Evolutionary conservation across 2,113 vertebrate species (phyloP).

Genomic region (Otus sunia): DNA sequence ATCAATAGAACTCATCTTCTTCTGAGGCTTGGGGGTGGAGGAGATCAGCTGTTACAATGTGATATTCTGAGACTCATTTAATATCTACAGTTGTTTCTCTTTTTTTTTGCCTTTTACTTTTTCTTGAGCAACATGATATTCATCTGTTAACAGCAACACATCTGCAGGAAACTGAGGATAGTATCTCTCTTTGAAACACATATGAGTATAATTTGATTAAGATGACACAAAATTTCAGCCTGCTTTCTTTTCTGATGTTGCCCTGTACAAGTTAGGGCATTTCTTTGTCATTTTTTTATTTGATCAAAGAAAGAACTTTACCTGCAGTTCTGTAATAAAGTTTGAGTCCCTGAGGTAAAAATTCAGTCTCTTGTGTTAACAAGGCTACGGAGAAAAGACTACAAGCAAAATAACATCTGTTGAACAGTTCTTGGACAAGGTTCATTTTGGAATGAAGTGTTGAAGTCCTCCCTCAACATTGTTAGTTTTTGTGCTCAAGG

Average conservation of each 20-base stretch:
- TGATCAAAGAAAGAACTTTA: constrained; percentile 26
- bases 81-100: not conserved
- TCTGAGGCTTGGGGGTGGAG: not conserved
- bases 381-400: constrained; percentile 30
- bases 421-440: not conserved
- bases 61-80: not conserved
- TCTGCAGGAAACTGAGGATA: not conserved
- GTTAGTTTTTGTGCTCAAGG: not conserved
- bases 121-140: not conserved
- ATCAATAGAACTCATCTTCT: not conserved
- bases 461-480: not conserved
- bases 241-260: not conserved
- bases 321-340: not conserved
- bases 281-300: not conserved
- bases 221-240: not conserved
- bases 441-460: not conserved
- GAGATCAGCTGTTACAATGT: not conserved
- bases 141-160: not conserved
- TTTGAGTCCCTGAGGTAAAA: constrained; percentile 21
- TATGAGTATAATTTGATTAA: not conserved
- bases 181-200: not conserved
- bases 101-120: not conserved
- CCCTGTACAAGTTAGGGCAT: not conserved
- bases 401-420: constrained; percentile 40
- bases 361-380: constrained; percentile 43